Conservation (phyloP, 2,113 vertebrate species). For the Perca schrenkii region DNA sequence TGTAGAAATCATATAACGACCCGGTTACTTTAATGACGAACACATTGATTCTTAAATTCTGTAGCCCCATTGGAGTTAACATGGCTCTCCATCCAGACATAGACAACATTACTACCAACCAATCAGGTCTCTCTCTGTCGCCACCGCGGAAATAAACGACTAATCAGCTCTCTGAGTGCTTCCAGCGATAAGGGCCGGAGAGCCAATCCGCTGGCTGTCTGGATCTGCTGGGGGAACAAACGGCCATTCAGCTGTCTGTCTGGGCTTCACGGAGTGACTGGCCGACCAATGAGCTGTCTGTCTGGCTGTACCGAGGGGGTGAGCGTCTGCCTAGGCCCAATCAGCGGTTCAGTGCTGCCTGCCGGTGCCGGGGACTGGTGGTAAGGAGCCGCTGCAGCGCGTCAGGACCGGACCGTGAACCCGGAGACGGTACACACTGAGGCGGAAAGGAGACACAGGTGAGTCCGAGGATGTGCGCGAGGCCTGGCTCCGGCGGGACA, state of each 20-base stretch:
- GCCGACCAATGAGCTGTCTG: conserved; percentile 79
- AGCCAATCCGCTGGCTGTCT: conserved; percentile 62
- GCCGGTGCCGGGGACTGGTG: conserved; percentile 89
- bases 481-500: conserved; percentile 73
- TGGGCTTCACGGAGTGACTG: conserved; percentile 29
- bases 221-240: conserved; percentile 14
- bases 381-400: conserved; percentile 84
- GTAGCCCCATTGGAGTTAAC: conserved; percentile 47
- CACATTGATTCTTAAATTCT: conserved; percentile 44
- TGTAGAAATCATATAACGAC: fast-evolving
- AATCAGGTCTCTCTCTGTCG: conserved; percentile 53
- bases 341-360: conserved; percentile 86
- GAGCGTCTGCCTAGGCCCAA: conserved; percentile 84
- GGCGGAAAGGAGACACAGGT: conserved; percentile 85
- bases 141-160: conserved; percentile 62
- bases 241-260: conserved; percentile 50
- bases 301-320: conserved; percentile 78
- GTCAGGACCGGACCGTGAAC: conserved; percentile 87
- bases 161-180: conserved; percentile 42
- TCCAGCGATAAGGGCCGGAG: background rate
- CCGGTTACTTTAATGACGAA: background rate
- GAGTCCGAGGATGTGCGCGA: conserved; percentile 84
- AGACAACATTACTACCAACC: conserved; percentile 80
- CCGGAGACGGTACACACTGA: conserved; percentile 86
- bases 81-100: conserved; percentile 79